Evolutionary conservation across 2,113 vertebrate species (phyloP), one percentile per base, ranked within the genome.

Genomic region (Macquaria australasica): DNA sequence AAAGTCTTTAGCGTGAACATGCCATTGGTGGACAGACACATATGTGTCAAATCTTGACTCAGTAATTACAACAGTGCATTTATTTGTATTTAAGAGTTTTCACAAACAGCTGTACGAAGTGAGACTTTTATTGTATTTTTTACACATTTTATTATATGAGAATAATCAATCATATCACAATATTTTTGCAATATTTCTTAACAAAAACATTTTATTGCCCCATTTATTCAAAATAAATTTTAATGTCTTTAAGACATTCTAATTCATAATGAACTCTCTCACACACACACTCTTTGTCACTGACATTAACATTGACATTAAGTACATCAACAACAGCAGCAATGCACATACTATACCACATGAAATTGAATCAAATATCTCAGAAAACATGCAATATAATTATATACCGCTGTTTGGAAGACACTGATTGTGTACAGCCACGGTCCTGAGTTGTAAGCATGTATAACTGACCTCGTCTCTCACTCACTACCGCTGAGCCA

Each of bases 1-100:
- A 98, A 96, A 96, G 96, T 96, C 93, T 97, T 96, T 96, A 97
- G 96, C 77, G 91, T 88, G 91, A 95, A 96, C 91, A 96, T 94
- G 95, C 94, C 95, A 93, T 95, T 96, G 94, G 95, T 96, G 89
- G 87, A 82, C 89, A 94, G 93, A 95, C 68, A 77, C 37, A 87
- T n/a, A 28, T 76, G 39, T 73, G 37, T 78, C 37, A 62, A 64
- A 82, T 77, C 59, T 66, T 58, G 37, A 77, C 55, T 70, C 14
- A 41, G 7, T 58, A 66, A 81, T 58, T 62, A 77, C 55, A 87
- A 82, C 58, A 74, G 66, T 45, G 15, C 1, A 72, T 87, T 87
- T 79, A 60, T 41, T 87, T 70, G n/a, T 16, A 85, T 58, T 56
- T n/a, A 71, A 82, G 39, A 79, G 74, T 63, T 72, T 63, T 50